These are phyloP conservation scores for Syrmaticus mikado DNA, from an alignment of 2,113 vertebrate species.

Conservation along the genomic window DNA sequence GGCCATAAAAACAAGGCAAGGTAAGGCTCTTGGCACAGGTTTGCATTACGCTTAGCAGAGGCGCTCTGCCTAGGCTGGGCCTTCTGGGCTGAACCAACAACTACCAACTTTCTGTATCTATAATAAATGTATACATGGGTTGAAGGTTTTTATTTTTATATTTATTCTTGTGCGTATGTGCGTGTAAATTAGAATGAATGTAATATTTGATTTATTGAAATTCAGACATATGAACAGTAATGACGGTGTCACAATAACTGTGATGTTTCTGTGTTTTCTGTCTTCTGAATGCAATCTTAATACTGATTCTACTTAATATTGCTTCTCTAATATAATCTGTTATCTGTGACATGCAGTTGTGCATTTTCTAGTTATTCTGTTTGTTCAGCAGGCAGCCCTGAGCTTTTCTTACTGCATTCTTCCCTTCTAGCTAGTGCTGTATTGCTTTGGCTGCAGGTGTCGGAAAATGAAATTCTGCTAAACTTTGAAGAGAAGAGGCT, in stretches of 20 bases:
- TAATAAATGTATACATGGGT: not conserved
- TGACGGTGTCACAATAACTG: not conserved
- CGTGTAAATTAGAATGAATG: not conserved
- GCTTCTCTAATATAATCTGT: not conserved
- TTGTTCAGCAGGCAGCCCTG: not conserved
- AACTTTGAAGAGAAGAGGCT: not conserved
- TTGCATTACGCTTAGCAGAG: not conserved
- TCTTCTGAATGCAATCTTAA: not conserved
- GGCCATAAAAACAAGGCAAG: not conserved
- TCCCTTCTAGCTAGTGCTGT: not conserved
- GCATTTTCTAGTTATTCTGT: not conserved
- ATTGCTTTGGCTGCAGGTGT: fast-evolving
- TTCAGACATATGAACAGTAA: not conserved
- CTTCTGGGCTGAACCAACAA: not conserved
- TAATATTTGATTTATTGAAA: not conserved
- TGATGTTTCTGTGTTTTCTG: not conserved
- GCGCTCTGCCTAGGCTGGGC: not conserved
- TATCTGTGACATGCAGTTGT: not conserved
- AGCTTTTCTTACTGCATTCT: not conserved
- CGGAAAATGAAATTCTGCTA: not conserved
- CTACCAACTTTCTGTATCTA: not conserved
- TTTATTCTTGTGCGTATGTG: not conserved
- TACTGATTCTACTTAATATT: not conserved
- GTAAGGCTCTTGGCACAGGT: not conserved
- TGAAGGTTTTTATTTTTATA: not conserved